Evolutionary conservation across 2,888 invertebrate species (phyloP), one percentile per base, ranked within the genome.

Genomic region (Cacoxenus indagator): DNA sequence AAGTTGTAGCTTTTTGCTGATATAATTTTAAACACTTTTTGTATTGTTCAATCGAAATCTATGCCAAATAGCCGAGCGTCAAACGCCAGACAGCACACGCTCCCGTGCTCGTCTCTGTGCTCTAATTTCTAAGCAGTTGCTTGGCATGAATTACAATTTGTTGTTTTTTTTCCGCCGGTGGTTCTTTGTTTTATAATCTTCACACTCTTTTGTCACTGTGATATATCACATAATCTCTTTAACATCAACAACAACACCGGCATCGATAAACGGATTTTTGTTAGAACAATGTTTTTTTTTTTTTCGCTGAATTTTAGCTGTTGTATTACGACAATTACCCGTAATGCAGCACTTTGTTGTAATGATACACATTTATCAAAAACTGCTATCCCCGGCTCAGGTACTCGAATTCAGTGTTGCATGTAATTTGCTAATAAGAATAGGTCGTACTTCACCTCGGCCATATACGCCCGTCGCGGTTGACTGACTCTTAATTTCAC

Each of bases 281-380:
- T 48, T 17, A 6, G 22, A 51, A n/a, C n/a, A n/a, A n/a, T n/a
- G 19, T 51, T 51, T 51, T 51, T 51, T 1, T 19, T 37, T n/a
- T 48, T 48, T 14, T 54, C 37, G 6, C 9, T 61, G 51, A 61
- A 68, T 62, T 61, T 61, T 72, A 71, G 67, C 64, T 73, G 78
- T 78, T 80, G 81, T 80, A 76, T 83, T 82, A 83, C 82, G 81
- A 77, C 81, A 81, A 83, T 83, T 83, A 83, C 81, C 83, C 82
- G 81, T 80, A 84, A 81, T 83, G 82, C 83, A 81, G 61, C 43
- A 45, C 45, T 57, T 22, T 62, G 29, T 59, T 9, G 43, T 51
- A 22, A 62, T 62, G 61, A 59, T 62, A 62, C 31, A 51, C 37
- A 37, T 11, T 37, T 37, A 8, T 37, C 0, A 8, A 2, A 5